Evolutionary conservation across 2,113 vertebrate genomes (phyloP).

Genomic region (Romanogobio albipinnatus): DNA sequence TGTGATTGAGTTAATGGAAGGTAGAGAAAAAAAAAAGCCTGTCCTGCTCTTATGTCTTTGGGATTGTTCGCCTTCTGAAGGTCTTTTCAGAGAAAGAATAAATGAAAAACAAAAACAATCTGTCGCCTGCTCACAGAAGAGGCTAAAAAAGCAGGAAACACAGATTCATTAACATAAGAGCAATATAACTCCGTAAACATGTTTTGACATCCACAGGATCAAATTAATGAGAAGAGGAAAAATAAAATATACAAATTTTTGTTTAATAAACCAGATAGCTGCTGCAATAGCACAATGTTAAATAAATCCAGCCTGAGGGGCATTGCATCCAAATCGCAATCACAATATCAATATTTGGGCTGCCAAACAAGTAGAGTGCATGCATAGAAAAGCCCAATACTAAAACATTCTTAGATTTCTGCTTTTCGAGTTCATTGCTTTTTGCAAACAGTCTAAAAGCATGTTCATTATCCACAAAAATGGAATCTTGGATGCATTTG

Average conservation of each 20-base stretch:
- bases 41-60: neutral
- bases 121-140: neutral
- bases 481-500: neutral
- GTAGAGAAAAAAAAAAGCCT: neutral
- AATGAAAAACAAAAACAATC: constrained; percentile 14
- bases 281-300: neutral
- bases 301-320: neutral
- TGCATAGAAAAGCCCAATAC: neutral
- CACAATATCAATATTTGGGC: neutral
- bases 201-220: constrained; percentile 10
- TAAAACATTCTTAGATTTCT: neutral
- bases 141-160: neutral
- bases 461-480: neutral
- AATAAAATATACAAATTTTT: neutral
- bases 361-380: constrained; percentile 9
- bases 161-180: constrained; percentile 17
- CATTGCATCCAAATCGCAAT: neutral
- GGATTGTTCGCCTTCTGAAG: neutral
- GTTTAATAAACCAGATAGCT: neutral
- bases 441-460: neutral
- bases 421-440: neutral
- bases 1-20: constrained; percentile 19
- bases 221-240: constrained; percentile 23
- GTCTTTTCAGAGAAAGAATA: neutral
- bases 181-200: neutral